Conservation (phyloP, 2,888 invertebrate genomes). For the Agrochola litura region DNA sequence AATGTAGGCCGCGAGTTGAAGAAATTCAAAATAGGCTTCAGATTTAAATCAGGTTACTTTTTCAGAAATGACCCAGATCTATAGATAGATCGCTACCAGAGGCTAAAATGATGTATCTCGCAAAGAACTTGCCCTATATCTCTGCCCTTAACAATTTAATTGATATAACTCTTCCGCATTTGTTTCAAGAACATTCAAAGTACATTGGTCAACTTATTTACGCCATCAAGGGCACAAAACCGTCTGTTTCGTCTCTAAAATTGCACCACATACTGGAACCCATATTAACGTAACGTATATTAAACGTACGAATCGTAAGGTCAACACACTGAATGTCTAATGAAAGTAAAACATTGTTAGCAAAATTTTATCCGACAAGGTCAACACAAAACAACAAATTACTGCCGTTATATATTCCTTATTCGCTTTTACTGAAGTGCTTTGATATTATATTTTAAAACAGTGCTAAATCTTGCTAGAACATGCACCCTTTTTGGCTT, state of each 20-base stretch:
- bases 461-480: slow-evolving; percentile 31
- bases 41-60: neutral
- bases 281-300: slow-evolving; percentile 13
- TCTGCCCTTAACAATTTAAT: neutral
- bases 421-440: slow-evolving; percentile 15
- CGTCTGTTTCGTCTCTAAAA: slow-evolving; percentile 1
- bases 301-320: slow-evolving; percentile 50
- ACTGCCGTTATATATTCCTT: slow-evolving; percentile 30
- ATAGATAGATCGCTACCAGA: too few relatives aligned
- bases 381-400: slow-evolving; percentile 19
- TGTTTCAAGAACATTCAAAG: slow-evolving; percentile 2
- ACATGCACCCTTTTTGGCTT: slow-evolving; percentile 63
- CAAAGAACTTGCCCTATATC: neutral
- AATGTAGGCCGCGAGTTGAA: slow-evolving; percentile 7
- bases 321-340: slow-evolving; percentile 27
- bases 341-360: slow-evolving; percentile 29
- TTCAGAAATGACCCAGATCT: neutral
- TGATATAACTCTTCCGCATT: neutral
- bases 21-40: neutral
- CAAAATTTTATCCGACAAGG: slow-evolving; percentile 46
- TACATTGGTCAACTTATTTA: slow-evolving; percentile 24
- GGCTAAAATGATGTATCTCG: neutral
- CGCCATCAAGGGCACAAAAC: slow-evolving; percentile 16
- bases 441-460: slow-evolving; percentile 30
- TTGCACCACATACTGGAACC: slow-evolving; percentile 5